phyloP scores from a whole-genome alignment of 2,797 vertebrate species.

The Darevskia nairensis region DNA sequence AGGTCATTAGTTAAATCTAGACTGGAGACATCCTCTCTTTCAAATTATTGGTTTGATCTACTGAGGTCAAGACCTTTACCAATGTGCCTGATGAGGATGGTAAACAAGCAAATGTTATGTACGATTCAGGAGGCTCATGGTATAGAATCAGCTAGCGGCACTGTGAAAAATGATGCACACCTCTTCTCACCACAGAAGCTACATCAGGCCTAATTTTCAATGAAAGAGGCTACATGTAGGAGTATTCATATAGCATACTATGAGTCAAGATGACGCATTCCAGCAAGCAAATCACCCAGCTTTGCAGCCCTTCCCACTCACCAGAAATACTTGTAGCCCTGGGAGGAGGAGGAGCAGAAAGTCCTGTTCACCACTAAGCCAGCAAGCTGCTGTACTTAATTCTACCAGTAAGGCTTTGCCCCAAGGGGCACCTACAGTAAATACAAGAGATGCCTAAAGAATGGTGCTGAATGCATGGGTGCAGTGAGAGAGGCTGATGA shows the following conservation, averaged over 20 bases:
- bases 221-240: no score
- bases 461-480: background rate
- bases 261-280: background rate
- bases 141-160: background rate
- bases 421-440: background rate
- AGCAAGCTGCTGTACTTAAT: background rate
- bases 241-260: no score
- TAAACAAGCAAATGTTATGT: background rate
- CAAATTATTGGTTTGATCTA: slow-evolving; percentile 48
- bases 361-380: background rate
- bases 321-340: background rate
- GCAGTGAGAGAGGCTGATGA: background rate
- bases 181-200: background rate
- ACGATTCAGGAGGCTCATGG: background rate
- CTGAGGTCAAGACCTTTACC: slow-evolving; percentile 40
- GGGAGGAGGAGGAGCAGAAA: background rate
- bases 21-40: slow-evolving; percentile 36
- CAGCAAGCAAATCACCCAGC: background rate
- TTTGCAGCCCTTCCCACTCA: background rate
- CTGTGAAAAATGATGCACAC: background rate
- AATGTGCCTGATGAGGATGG: background rate
- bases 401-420: background rate
- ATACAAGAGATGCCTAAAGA: background rate
- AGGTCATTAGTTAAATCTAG: slow-evolving; percentile 49
- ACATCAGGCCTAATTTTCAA: background rate